Base-by-base conservation (phyloP, 2,888 invertebrate genomes). In the Nesidiocoris tenuis region DNA sequence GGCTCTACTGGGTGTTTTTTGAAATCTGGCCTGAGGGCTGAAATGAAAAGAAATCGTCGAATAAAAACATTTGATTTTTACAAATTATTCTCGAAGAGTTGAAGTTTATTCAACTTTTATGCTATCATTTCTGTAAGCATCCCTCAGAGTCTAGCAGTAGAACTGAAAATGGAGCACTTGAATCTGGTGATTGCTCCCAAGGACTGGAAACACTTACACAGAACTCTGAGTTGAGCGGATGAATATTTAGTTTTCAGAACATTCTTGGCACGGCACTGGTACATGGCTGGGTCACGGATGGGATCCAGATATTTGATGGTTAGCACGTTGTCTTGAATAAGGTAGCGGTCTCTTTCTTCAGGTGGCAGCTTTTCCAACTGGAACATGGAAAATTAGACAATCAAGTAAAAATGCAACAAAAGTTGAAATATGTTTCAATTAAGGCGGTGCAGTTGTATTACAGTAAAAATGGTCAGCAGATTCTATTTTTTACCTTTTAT, bases 251-350 rank as follows among this genome's bases (percentile, higher is more conserved):
- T 90, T 82, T 93, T 94, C 7, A 96, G 84, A 79, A 93, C 92
- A 86, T 98, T 98, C 75, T 87, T 89, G 0, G 96, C 96, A 81
- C 91, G 88, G 83, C 98, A 98, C 82, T 98, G 97, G 83, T 93
- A 98, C 95, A 97, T 96, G 25, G 94, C 98, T 71, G 92, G 90
- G 84, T 98, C 97, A 80, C 90, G 88, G 72, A 90, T 90, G 56
- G 90, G 89, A 83, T 93, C 90, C 74, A 93, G 84, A 81, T 88
- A 88, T 81, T 87, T 89, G 17, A 94, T 93, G 67, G 89, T 92
- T 55, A 93, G 83, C 1, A 95, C 91, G 85, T 95, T 95, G 81
- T 95, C 95, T 82, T 92, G 93, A 80, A 95, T 92, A 5, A 88
- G 85, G 82, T 93, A 95, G 63, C 95, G 87, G 81, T 90, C 92